These are phyloP conservation scores for Glaucomys volans DNA, from an alignment of 2,113 vertebrate genomes.

Conservation along the genomic window DNA sequence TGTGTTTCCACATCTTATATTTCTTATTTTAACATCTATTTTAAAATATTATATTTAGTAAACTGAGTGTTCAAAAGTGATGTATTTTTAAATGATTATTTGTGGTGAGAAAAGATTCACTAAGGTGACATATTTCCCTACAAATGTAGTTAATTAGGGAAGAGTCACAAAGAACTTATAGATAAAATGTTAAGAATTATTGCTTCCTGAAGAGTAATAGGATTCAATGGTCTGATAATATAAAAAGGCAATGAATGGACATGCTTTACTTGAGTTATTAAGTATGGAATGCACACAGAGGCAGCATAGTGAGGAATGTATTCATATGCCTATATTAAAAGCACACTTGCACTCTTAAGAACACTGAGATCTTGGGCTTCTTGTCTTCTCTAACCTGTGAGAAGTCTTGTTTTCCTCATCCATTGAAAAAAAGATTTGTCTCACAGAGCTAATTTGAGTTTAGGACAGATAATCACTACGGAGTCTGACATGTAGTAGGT, in stretches of 20 bases:
- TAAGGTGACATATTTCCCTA: background rate
- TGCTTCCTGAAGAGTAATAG: background rate
- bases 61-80: background rate
- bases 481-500: background rate
- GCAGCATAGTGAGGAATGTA: background rate
- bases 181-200: conserved; percentile 7
- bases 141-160: background rate
- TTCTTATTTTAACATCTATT: background rate
- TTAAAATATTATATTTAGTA: background rate
- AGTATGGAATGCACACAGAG: background rate
- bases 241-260: background rate
- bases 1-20: background rate
- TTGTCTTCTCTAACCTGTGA: background rate
- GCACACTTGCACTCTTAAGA: background rate
- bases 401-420: background rate
- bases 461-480: background rate
- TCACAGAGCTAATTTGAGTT: background rate
- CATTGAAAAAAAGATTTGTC: background rate
- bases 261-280: background rate
- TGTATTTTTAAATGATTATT: background rate
- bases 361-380: background rate
- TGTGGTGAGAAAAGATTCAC: background rate
- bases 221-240: background rate
- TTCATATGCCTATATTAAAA: background rate
- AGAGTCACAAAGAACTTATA: background rate